Evolutionary conservation across 2,888 invertebrate genomes (phyloP), one percentile per base, ranked within the genome.

Genomic region (Ormyrus pomaceus): DNA sequence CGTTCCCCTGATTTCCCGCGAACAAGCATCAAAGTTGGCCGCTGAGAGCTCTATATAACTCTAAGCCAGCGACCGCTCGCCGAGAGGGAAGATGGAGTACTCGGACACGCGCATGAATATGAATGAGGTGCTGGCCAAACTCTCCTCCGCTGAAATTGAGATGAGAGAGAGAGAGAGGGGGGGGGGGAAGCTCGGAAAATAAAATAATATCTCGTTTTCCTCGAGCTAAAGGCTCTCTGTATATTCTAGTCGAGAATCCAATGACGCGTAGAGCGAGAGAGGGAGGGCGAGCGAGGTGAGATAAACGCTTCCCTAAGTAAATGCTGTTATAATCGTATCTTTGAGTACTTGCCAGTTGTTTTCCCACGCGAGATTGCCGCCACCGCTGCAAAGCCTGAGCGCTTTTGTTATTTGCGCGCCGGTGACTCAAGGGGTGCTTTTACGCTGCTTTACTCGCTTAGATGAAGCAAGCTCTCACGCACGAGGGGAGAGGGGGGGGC

Each of bases 171-270:
- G 46, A 68, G 19, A 55, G 66, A 34, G 65, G 48, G 10, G 46
- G 62, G 73, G 69, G 75, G 51, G 77, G 68, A 65, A 78, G 65
- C 45, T 8, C 68, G 62, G 69, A 73, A 68, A 69, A 79, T 61
- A 74, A 56, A 73, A n/a, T 58, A 64, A 74, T 74, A 74, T 64
- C 56, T 56, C 11, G 34, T 34, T 34, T 34, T 34, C 34, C 34
- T 34, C 34, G 34, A 34, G 34, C 34, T 1, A 34, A 34, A 34
- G 34, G 34, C 2, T 34, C 34, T 34, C 34, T 34, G 34, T 34
- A 34, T 34, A 34, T 34, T 34, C 34, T 34, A 34, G 2, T 34
- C 34, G 34, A 34, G 34, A 34, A 34, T 34, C 34, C 34, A 2
- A 34, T 34, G 34, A 59, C 56, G 45, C 53, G 56, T 10, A 10